A percentile compares a stretch with the other conserved stretches of the same genome.
These are phyloP conservation scores for Pachycephala philippinensis DNA, from an alignment of 2,113 vertebrate genomes.

Conservation along the genomic window DNA sequence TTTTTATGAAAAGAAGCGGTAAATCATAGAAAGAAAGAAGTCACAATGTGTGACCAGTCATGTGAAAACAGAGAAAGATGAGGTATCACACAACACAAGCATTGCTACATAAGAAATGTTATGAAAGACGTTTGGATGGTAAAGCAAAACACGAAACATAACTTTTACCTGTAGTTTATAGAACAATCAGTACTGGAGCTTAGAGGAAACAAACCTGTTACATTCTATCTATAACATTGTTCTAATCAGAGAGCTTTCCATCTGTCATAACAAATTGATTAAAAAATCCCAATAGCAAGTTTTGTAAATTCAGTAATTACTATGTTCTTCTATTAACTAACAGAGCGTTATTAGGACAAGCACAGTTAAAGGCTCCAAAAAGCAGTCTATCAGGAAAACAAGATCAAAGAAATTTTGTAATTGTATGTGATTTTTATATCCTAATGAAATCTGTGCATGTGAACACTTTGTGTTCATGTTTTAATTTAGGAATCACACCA, in stretches of 20 bases:
- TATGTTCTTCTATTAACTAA: not conserved
- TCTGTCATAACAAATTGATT: not conserved
- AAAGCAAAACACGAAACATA: not conserved
- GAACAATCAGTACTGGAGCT: not conserved
- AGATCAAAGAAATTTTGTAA: not conserved
- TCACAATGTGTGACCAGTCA: not conserved
- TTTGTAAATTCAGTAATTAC: not conserved
- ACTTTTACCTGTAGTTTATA: not conserved
- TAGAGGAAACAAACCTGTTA: not conserved
- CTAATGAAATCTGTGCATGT: not conserved
- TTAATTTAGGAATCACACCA: not conserved
- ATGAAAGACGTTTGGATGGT: not conserved
- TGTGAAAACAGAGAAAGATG: not conserved
- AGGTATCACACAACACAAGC: not conserved
- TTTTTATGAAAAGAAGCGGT: not conserved
- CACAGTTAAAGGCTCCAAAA: not conserved
- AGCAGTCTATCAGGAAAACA: not conserved
- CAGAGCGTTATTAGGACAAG: not conserved
- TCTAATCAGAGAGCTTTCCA: not conserved
- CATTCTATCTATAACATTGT: not conserved
- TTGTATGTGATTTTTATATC: not conserved
- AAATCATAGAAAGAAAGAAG: not conserved
- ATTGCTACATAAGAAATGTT: not conserved
- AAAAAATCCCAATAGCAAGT: not conserved
- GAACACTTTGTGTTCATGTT: not conserved